Conservation (phyloP, 30 jellyfish, hydroid and myxozoan genomes). For the Catostylus mosaicus region DNA sequence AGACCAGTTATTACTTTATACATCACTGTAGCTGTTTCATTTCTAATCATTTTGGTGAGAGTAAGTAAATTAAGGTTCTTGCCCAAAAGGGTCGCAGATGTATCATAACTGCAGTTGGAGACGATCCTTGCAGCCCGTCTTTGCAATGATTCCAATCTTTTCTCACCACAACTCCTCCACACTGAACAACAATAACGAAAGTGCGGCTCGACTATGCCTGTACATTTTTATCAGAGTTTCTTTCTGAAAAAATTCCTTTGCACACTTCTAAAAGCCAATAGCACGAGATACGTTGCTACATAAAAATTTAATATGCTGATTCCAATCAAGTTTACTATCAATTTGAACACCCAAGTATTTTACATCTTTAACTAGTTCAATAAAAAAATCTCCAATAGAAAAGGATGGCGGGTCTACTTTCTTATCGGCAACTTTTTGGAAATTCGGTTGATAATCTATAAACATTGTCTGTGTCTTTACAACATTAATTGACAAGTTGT, state of each 20-base stretch:
- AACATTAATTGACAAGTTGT: constrained; percentile 3
- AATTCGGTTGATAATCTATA: neutral
- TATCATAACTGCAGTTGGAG: neutral
- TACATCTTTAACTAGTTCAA: neutral
- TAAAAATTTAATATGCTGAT: neutral
- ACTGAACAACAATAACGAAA: constrained; percentile 27
- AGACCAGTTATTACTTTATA: neutral
- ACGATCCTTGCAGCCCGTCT: neutral
- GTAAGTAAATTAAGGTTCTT: constrained; percentile 3
- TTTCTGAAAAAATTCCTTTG: neutral
- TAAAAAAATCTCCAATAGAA: neutral
- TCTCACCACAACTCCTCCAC: constrained; percentile 7
- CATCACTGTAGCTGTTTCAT: constrained; percentile 13
- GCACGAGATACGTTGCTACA: constrained; percentile 1
- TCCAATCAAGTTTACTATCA: constrained; percentile 5
- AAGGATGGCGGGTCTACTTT: neutral
- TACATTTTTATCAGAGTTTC: constrained; percentile 9
- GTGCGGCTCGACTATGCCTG: constrained; percentile 28
- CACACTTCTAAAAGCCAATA: neutral
- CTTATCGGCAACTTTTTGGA: neutral
- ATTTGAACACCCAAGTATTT: neutral
- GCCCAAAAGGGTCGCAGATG: constrained; percentile 16
- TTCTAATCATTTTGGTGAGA: neutral
- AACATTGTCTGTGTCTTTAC: constrained; percentile 1
- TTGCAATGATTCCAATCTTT: neutral